Base-by-base conservation (phyloP, 2,797 vertebrate species). In the Megaceryle alcyon region DNA sequence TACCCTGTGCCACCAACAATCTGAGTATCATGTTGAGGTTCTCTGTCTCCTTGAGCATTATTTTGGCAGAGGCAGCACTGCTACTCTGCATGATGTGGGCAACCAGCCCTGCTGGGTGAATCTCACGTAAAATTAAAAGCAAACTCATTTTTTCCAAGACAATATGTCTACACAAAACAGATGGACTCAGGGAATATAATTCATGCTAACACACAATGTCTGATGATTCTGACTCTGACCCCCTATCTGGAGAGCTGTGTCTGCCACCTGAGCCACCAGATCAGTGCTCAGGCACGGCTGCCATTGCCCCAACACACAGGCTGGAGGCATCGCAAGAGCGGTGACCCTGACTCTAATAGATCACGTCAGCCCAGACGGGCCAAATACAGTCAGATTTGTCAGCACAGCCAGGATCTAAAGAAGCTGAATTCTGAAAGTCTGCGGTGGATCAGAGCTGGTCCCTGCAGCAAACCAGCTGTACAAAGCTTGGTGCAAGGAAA, bases 281-380 rank as follows among this genome's bases (percentile, higher is more conserved):
- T 66, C 20, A 57, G 22, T 1, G 0, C 19, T 16, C 26, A 46
- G 37, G 23, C 49, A 53, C 0, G 1, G 48, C 53, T 61, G 53
- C 10, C 41, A 13, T 37, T 37, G 35, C 44, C 51, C 46, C 60
- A 48, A 33, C 49, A n/a, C 18, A 9, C 18, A 26, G 64, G 53
- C n/a, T 66, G 66, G 35, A 76, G 77, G 33, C 88, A 63, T 2
- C 6, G 3, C 59, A 23, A 10, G 0, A 39, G 14, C 5, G 1
- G 3, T 63, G 53, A 79, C 51, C 76, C 68, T 39, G 37, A 48
- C 35, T 68, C 71, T 70, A 11, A 68, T 3, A 61, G 76, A 35
- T 23, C 15, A 1, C 5, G 25, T 64, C 66, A 90, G 69, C 28
- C 39, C 17, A 20, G 53, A 57, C 0, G 0, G 57, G 71, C 43